Conservation (phyloP, 1,140 invertebrate species). For the Bombus breviceps region DNA sequence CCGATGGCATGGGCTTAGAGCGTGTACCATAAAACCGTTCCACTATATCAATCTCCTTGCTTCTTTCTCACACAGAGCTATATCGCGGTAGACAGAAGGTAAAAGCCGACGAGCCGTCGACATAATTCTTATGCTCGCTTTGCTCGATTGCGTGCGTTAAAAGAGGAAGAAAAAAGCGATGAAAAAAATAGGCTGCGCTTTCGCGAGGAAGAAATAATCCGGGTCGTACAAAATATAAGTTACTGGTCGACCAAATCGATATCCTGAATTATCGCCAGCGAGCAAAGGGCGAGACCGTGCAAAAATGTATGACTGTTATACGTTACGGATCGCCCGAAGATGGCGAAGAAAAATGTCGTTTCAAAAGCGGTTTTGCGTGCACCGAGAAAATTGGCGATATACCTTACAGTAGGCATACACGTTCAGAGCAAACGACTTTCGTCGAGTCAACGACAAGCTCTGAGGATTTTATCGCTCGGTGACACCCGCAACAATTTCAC, state of each 20-base stretch:
- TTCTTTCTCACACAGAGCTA: constrained; percentile 50
- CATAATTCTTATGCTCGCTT: constrained; percentile 40
- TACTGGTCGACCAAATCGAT: constrained; percentile 31
- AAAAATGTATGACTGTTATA: constrained; percentile 22
- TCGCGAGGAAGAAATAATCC: constrained; percentile 32
- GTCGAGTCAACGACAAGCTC: not conserved
- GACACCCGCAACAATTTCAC: constrained; percentile 47
- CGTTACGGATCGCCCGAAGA: constrained; percentile 34
- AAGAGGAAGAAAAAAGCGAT: not conserved
- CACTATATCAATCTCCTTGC: constrained; percentile 68
- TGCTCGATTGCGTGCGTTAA: not conserved
- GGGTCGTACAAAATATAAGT: constrained; percentile 25
- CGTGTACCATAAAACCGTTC: constrained; percentile 67
- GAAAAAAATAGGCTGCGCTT: constrained; percentile 5
- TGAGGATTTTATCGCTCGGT: not conserved
- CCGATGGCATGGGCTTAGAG: constrained; percentile 61
- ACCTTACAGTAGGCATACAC: not conserved
- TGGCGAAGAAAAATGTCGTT: constrained; percentile 12
- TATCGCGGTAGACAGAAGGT: constrained; percentile 32
- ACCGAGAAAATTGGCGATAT: constrained; percentile 11
- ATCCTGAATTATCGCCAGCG: constrained; percentile 19
- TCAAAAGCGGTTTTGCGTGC: constrained; percentile 7
- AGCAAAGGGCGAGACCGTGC: not conserved
- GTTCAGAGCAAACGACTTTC: not conserved
- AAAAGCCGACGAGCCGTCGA: constrained; percentile 20